These are phyloP conservation scores for Varroa destructor DNA, from an alignment of 1,140 invertebrate genomes.

Conservation along the genomic window DNA sequence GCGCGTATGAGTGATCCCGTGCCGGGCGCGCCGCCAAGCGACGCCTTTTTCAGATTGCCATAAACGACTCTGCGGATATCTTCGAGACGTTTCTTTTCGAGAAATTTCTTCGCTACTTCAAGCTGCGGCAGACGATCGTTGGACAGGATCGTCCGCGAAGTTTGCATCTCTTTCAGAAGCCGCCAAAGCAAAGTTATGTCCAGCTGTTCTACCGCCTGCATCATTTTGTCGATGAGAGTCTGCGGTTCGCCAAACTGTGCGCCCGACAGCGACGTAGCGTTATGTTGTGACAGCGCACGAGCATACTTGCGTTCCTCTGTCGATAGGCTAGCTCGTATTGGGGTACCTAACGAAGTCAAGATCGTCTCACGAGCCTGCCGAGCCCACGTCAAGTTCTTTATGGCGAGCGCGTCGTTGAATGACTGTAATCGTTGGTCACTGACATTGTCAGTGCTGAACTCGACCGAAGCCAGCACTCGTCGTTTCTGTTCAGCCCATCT, in stretches of 20 bases:
- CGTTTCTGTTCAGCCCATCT: slow-evolving; percentile 2
- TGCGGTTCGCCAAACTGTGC: not conserved
- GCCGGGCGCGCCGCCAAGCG: slow-evolving; percentile 69
- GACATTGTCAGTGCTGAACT: slow-evolving; percentile 1
- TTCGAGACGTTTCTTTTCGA: slow-evolving; percentile 52
- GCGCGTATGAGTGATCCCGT: slow-evolving; percentile 66
- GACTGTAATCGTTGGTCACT: not conserved
- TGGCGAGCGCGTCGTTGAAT: slow-evolving; percentile 5
- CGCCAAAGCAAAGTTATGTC: slow-evolving; percentile 11
- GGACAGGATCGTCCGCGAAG: not conserved
- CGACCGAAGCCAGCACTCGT: not conserved
- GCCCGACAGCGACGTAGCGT: not conserved
- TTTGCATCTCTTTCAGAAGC: not conserved
- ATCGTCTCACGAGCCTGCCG: not conserved
- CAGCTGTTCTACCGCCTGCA: not conserved
- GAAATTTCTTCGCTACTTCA: not conserved
- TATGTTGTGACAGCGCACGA: not conserved
- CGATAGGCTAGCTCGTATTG: not conserved
- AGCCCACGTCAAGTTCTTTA: too few relatives aligned
- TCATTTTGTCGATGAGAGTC: slow-evolving; percentile 1
- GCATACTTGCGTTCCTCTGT: not conserved
- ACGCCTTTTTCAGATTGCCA: slow-evolving; percentile 59
- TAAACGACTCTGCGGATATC: slow-evolving; percentile 69
- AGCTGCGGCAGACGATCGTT: not conserved
- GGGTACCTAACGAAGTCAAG: not conserved